phyloP scores from a whole-genome alignment of 1,140 invertebrate species.

The Melipona quadrifasciata region DNA sequence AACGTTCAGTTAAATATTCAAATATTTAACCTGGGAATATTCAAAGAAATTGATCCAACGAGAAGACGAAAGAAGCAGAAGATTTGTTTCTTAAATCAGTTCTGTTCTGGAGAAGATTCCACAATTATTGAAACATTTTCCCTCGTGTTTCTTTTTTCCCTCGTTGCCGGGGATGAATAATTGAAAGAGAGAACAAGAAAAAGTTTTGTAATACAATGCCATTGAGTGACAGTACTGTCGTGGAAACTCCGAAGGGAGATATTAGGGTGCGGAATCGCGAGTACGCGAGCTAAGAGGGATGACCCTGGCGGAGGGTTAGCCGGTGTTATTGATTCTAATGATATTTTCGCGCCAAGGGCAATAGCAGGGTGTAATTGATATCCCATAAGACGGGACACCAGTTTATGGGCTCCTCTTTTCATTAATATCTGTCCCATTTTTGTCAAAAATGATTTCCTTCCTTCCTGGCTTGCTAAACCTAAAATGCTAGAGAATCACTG shows the following conservation, averaged over 20 bases:
- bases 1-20: too few relatives aligned
- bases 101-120: conserved; percentile 28
- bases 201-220: conserved; percentile 67
- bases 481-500: background rate
- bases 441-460: background rate
- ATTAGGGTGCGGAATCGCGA: conserved; percentile 69
- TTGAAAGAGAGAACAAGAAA: conserved; percentile 56
- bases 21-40: background rate
- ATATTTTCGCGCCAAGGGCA: conserved; percentile 76
- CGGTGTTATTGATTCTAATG: conserved; percentile 77
- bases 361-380: conserved; percentile 74
- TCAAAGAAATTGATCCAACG: background rate
- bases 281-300: conserved; percentile 59
- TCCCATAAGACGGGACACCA: conserved; percentile 45
- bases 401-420: conserved; percentile 8
- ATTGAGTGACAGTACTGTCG: conserved; percentile 68
- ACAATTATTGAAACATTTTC: conserved; percentile 62
- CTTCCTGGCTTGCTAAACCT: too few relatives aligned
- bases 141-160: conserved; percentile 4
- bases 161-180: conserved; percentile 29
- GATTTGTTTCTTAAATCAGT: background rate
- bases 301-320: conserved; percentile 49
- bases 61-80: too few relatives aligned
- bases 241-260: conserved; percentile 71
- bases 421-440: background rate